Conservation (phyloP, 2,797 vertebrate genomes). For the Enteromius argenteus region DNA sequence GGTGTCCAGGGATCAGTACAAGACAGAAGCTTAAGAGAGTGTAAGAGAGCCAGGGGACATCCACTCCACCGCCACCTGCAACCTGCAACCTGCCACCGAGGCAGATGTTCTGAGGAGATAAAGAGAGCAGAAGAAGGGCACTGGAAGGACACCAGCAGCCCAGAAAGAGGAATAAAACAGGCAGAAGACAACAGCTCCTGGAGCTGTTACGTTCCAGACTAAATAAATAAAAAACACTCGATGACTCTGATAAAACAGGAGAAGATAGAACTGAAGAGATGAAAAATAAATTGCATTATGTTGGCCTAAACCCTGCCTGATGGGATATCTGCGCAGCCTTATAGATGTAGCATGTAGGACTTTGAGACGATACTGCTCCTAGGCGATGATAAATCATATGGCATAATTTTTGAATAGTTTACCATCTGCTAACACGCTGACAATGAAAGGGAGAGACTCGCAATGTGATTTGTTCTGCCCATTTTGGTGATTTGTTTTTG, state of each 20-base stretch:
- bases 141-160: slow-evolving; percentile 55
- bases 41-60: slow-evolving; percentile 63
- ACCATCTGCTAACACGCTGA: not conserved
- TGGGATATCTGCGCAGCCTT: not conserved
- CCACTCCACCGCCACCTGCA: slow-evolving; percentile 62
- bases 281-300: slow-evolving; percentile 30
- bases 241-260: slow-evolving; percentile 14
- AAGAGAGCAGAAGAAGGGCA: slow-evolving; percentile 48
- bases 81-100: slow-evolving; percentile 76
- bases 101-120: slow-evolving; percentile 75
- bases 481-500: slow-evolving; percentile 1
- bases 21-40: slow-evolving; percentile 52
- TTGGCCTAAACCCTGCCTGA: slow-evolving; percentile 22
- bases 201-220: not conserved
- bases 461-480: not conserved
- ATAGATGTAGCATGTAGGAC: slow-evolving; percentile 6
- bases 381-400: not conserved
- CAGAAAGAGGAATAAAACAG: slow-evolving; percentile 64
- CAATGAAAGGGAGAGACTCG: not conserved
- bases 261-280: not conserved
- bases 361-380: slow-evolving; percentile 21
- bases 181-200: slow-evolving; percentile 53
- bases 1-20: slow-evolving; percentile 32
- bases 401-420: slow-evolving; percentile 26
- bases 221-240: slow-evolving; percentile 19